Conservation (phyloP, 2,113 vertebrate genomes). For the Amblyopsis rosae region DNA sequence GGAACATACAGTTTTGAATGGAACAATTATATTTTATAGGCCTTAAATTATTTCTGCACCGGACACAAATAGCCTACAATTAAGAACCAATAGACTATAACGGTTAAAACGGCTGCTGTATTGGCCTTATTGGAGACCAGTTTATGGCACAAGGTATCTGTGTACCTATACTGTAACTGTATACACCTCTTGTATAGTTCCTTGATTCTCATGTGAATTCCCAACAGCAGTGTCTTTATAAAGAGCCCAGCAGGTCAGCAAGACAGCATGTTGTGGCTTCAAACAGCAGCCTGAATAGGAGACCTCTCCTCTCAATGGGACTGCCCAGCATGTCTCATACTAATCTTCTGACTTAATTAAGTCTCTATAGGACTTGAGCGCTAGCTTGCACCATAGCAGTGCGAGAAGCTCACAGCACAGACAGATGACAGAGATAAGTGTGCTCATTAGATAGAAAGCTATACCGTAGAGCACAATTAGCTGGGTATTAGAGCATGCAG, state of each 20-base stretch:
- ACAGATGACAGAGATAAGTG: constrained; percentile 63
- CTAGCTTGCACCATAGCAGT: constrained; percentile 13
- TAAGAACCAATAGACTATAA: too few species aligned
- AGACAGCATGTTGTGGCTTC: constrained; percentile 13
- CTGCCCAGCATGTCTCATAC: constrained; percentile 48
- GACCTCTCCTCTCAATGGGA: constrained; percentile 42
- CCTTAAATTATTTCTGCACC: too few species aligned
- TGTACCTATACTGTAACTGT: too few species aligned
- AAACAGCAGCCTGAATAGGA: constrained; percentile 34
- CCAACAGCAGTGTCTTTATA: background rate
- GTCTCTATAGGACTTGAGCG: constrained; percentile 64
- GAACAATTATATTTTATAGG: background rate
- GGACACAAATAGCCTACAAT: too few species aligned
- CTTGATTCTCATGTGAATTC: background rate
- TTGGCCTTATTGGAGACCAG: too few species aligned
- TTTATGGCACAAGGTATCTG: too few species aligned
- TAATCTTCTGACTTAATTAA: constrained; percentile 72
- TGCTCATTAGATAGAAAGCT: constrained; percentile 60
- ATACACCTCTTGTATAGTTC: background rate
- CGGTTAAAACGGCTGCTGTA: too few species aligned
- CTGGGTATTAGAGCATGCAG: constrained; percentile 19
- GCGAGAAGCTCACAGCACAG: constrained; percentile 49
- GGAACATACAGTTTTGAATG: constrained; percentile 14
- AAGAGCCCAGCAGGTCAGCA: constrained; percentile 7
- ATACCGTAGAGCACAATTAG: constrained; percentile 14